Evolutionary conservation across 1,140 invertebrate genomes (phyloP), one percentile per base, ranked within the genome.

Genomic region (Oreohelix idahoensis): DNA sequence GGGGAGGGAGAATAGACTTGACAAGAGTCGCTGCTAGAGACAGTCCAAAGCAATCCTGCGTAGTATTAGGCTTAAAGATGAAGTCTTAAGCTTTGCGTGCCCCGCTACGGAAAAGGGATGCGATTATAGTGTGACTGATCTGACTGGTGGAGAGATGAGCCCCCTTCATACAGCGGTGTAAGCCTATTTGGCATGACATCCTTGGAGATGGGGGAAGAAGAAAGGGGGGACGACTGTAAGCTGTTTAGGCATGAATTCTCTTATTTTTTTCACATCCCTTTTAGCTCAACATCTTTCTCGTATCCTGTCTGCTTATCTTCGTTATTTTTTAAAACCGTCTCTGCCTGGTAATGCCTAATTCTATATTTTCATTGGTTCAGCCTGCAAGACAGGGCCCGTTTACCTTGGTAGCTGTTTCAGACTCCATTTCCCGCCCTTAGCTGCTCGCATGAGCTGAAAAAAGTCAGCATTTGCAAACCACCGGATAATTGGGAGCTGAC

Each of bases 11-110:
- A n/a, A 23, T 4, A n/a, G 53, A 15, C 13, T 13, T 58, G 63
- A 66, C 63, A 66, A n/a, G 5, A 66, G 29, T 23, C 51, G 29
- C 63, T 66, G 63, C 23, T 66, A 23, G 2, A 66, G 63, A 32
- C 63, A 66, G 63, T 32, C 63, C 63, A 8, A 66, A 35, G 63
- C 63, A 66, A 66, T 66, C 63, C 63, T 66, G 63, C 63, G 17
- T 66, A 66, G 63, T 32, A 66, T 32, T 29, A 66, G 63, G 63
- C 63, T 66, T 66, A 66, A 32, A 17, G 29, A 17, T 66, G 2
- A 66, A 66, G 29, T 66, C 63, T 66, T 66, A 32, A 66, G 63
- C 63, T 66, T 2, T 32, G 63, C 63, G 63, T 66, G 63, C 63
- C 5, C 29, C 17, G 63, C 29, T 32, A 10, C 0, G 63, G 53